A percentile compares a stretch with the other conserved stretches of the same genome.
These are phyloP conservation scores for Axis porcinus DNA, from an alignment of 2,113 vertebrate genomes.

Conservation along the genomic window DNA sequence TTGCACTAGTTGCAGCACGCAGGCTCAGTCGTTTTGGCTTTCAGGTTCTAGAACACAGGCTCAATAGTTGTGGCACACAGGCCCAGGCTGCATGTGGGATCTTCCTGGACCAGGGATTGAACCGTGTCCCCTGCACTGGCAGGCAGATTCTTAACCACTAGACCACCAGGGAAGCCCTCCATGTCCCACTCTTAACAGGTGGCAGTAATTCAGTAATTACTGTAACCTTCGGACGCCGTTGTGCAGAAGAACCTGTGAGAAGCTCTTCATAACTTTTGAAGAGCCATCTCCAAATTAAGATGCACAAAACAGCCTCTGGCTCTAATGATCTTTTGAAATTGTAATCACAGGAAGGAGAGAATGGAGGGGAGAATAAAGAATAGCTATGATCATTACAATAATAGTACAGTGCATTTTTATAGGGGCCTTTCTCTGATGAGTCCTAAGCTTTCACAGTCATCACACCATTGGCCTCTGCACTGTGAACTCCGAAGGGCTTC, in stretches of 20 bases:
- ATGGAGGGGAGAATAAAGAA: constrained; percentile 58
- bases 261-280: constrained; percentile 57
- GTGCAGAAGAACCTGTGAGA: constrained; percentile 53
- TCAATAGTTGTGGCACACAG: background rate
- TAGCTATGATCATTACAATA: background rate
- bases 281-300: constrained; percentile 55
- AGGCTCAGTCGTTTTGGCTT: background rate
- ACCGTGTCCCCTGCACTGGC: background rate
- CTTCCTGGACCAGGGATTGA: background rate
- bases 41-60: background rate
- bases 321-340: constrained; percentile 70
- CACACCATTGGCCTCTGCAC: background rate
- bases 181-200: constrained; percentile 35
- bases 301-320: constrained; percentile 58
- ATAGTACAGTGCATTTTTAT: background rate
- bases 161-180: background rate
- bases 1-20: background rate
- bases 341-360: constrained; percentile 64
- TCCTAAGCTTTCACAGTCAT: background rate
- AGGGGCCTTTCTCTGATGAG: constrained; percentile 1
- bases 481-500: background rate
- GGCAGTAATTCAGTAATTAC: constrained; percentile 62
- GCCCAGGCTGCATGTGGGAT: background rate
- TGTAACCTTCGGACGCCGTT: constrained; percentile 31
- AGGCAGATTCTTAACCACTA: background rate